Evolutionary conservation across 2,113 vertebrate genomes (phyloP).

Genomic region (Raja brachyura): DNA sequence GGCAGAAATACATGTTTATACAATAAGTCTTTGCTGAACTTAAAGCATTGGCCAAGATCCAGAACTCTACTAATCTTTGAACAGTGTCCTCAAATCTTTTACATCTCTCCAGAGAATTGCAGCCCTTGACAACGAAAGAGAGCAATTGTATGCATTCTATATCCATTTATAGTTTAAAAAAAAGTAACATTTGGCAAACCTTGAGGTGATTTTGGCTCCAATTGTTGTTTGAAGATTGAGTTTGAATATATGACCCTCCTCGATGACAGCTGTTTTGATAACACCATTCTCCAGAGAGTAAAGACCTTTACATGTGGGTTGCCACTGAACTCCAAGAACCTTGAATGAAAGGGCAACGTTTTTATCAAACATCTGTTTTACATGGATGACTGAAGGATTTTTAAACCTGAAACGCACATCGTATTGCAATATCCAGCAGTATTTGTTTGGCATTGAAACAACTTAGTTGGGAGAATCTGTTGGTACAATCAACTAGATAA

Average conservation of each 20-base stretch:
- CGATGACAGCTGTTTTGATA: constrained; percentile 44
- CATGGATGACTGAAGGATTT: background rate
- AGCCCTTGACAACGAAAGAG: background rate
- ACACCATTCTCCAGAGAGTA: constrained; percentile 43
- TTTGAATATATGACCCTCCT: constrained; percentile 49
- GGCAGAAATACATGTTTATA: background rate
- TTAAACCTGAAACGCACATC: background rate
- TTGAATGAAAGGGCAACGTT: constrained; percentile 40
- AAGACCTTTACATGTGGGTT: constrained; percentile 47
- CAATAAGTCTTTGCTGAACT: too few relatives aligned
- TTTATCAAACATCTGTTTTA: constrained; percentile 22
- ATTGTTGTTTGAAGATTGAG: constrained; percentile 46
- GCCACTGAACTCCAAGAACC: constrained; percentile 51
- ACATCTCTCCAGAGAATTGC: background rate
- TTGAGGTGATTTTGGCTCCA: constrained; percentile 47
- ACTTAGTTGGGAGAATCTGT: background rate
- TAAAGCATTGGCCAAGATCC: background rate
- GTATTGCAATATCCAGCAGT: background rate
- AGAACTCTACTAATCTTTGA: background rate
- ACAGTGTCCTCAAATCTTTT: background rate
- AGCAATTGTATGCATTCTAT: background rate
- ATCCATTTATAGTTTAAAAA: background rate
- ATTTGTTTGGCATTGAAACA: background rate
- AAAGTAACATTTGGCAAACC: constrained; percentile 43
- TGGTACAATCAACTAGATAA: background rate